Evolutionary conservation across 2,797 vertebrate species (phyloP).

Genomic region (Geotrypetes seraphini): DNA sequence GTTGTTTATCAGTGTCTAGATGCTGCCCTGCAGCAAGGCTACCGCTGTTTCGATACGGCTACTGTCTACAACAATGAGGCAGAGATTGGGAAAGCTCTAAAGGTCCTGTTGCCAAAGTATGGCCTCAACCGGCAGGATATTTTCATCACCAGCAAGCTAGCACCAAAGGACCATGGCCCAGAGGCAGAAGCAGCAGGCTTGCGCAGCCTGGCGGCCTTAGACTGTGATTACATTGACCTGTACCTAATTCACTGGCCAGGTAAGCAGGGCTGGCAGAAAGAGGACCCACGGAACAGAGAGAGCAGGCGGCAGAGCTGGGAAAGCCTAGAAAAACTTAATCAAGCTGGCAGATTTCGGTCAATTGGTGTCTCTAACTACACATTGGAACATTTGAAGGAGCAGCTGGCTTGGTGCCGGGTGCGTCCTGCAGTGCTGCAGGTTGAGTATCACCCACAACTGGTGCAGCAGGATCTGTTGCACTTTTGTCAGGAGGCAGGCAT

Average conservation of each 20-base stretch:
- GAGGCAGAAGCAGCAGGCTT: constrained; percentile 47
- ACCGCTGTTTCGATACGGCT: constrained; percentile 69
- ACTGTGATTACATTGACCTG: constrained; percentile 65
- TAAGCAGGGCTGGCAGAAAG: constrained; percentile 47
- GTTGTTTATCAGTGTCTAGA: constrained; percentile 44
- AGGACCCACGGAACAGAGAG: constrained; percentile 48
- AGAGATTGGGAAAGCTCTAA: constrained; percentile 49
- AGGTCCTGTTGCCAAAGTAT: constrained; percentile 55
- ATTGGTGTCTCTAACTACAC: constrained; percentile 76
- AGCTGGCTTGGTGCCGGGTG: constrained; percentile 49
- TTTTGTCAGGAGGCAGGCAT: constrained; percentile 52
- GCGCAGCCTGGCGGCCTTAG: constrained; percentile 53
- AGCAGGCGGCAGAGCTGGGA: constrained; percentile 61
- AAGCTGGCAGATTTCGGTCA: constrained; percentile 50
- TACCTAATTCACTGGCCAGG: constrained; percentile 78
- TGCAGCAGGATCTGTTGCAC: constrained; percentile 48
- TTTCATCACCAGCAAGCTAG: constrained; percentile 68
- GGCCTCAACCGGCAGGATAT: constrained; percentile 51
- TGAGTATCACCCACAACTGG: constrained; percentile 64
- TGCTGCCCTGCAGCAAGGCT: constrained; percentile 58
- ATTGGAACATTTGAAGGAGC: constrained; percentile 48
- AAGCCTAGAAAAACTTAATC: constrained; percentile 54
- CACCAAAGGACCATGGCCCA: constrained; percentile 57
- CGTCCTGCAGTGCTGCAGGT: constrained; percentile 65
- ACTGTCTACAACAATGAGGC: constrained; percentile 64